Base-by-base conservation (phyloP, 2,797 vertebrate genomes). In the Allobates femoralis region DNA sequence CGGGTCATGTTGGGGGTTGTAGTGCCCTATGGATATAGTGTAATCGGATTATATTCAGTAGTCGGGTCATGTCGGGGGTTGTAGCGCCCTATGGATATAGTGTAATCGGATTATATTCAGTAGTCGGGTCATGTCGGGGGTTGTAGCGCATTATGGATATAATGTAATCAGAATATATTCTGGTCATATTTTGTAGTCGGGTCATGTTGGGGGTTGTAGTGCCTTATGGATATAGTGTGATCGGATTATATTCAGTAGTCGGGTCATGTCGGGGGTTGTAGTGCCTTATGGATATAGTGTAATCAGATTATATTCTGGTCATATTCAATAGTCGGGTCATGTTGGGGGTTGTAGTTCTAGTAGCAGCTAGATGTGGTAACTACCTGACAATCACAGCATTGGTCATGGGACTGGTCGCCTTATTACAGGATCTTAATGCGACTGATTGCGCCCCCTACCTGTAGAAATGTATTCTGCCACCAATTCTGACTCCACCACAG, bases 401-500 rank as follows among this genome's bases (percentile, higher is more conserved):
- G 69, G 71, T 74, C 71, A 16, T 14, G 19, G 71, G 71, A 74
- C 23, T 14, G 34, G 19, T 14, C 34, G 21, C 21, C 67, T 21
- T n/a, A 71, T 23, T 71, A 23, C 2, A 41, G 67, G 11, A 37
- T 23, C 30, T 58, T 78, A 78, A 2, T n/a, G 37, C n/a, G 12
- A 34, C 14, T 37, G 53, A 26, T n/a, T 46, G 32, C 67, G 66
- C 67, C 64, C 90, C 93, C 87, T 94, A 98, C 97, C 96, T 89
- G 96, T 93, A 87, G 95, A 89, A 90, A 93, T 90, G 81, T 93
- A 95, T 89, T 97, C 96, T 2, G 95, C 86, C 78, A 94, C 93
- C 89, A 96, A 89, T 62, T 97, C 96, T 0, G 96, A 94, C 89
- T 98, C 96, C 15, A 96, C 95, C 79, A 96, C 93, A 85, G 95